A percentile compares a stretch with the other conserved stretches of the same genome.
phyloP scores from a whole-genome alignment of 2,113 vertebrate genomes.

The Tragelaphus scriptus region DNA sequence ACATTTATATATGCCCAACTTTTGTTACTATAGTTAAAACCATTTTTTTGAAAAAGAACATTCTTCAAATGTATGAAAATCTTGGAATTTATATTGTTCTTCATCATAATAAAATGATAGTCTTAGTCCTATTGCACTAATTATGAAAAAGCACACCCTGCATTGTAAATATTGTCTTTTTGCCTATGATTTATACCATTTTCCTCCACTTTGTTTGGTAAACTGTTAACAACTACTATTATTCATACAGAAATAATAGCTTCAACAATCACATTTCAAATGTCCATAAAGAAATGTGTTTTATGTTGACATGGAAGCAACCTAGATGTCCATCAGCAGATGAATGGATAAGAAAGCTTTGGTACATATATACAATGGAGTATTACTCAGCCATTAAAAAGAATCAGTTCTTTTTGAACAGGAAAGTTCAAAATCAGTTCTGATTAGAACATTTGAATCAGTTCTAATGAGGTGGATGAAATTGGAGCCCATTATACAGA shows the following conservation, averaged over 20 bases:
- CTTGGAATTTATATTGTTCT: not conserved
- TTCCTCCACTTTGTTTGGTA: not conserved
- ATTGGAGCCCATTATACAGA: no score
- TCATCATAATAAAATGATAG: not conserved
- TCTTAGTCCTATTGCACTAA: not conserved
- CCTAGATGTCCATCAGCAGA: no score
- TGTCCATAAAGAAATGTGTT: not conserved
- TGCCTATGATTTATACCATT: not conserved
- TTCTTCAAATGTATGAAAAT: not conserved
- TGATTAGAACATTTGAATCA: no score
- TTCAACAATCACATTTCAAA: not conserved
- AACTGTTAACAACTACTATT: not conserved
- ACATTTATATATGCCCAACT: not conserved
- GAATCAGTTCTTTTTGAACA: no score
- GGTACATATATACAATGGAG: no score
- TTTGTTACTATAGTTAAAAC: not conserved
- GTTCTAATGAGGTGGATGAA: no score
- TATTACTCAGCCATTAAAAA: no score
- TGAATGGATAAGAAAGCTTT: no score
- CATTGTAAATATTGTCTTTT: not conserved
- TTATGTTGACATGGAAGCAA: not conserved
- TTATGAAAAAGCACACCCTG: not conserved
- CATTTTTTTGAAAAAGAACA: not conserved
- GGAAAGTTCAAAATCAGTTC: no score
- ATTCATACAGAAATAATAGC: not conserved